A percentile compares a stretch with the other conserved stretches of the same genome.
phyloP scores from a whole-genome alignment of 2,797 vertebrate genomes.

The Ptychobarbus kaznakovi region DNA sequence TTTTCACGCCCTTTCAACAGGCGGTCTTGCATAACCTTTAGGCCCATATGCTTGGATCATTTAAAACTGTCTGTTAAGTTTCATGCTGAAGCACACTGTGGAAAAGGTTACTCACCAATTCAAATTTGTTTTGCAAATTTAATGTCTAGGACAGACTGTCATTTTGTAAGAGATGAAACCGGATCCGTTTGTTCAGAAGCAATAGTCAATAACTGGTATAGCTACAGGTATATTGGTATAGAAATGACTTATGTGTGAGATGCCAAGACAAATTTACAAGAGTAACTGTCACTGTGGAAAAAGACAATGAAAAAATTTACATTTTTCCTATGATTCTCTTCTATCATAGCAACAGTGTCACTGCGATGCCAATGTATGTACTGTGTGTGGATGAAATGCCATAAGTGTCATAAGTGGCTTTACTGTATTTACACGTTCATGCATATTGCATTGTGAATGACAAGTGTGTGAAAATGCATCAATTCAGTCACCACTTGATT shows the following conservation, averaged over 20 bases:
- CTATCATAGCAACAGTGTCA: background rate
- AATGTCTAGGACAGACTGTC: background rate
- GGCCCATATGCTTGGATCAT: conserved; percentile 14
- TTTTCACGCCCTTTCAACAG: background rate
- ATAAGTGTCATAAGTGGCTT: background rate
- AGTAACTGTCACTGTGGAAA: background rate
- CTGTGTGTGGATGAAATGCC: background rate
- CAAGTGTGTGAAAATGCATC: background rate
- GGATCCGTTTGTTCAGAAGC: background rate
- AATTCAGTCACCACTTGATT: background rate
- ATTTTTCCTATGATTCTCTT: background rate
- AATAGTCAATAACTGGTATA: background rate
- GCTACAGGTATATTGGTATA: background rate
- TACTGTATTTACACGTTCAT: background rate
- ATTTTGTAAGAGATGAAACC: background rate
- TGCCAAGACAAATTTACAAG: background rate
- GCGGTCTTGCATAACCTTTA: conserved; percentile 19
- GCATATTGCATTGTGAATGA: background rate
- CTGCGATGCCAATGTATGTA: background rate
- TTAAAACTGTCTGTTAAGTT: conserved; percentile 10
- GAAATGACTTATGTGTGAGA: background rate
- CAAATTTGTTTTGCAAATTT: background rate
- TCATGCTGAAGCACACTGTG: conserved; percentile 49
- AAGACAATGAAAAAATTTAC: background rate
- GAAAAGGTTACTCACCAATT: background rate